A percentile compares a stretch with the other conserved stretches of the same genome.
Evolutionary conservation across 2,113 vertebrate genomes (phyloP).

Genomic region (Corapipo altera): DNA sequence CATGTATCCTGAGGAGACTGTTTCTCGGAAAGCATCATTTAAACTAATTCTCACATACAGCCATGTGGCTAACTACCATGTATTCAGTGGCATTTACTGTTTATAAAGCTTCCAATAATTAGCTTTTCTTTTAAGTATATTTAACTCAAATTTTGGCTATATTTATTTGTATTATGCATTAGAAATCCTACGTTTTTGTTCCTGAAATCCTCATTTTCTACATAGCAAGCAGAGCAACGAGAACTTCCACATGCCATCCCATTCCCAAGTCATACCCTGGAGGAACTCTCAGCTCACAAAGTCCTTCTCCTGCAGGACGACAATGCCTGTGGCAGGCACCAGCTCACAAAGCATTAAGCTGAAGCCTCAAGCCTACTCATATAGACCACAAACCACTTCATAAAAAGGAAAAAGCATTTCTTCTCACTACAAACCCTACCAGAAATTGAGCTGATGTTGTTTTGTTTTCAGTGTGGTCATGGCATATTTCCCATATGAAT

Average conservation of each 20-base stretch:
- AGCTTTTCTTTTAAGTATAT: neutral
- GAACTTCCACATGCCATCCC: neutral
- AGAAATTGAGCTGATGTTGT: neutral
- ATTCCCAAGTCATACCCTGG: neutral
- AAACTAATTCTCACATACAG: neutral
- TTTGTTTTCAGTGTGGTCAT: neutral
- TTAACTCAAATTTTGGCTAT: neutral
- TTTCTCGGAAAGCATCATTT: neutral
- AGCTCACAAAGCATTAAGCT: neutral
- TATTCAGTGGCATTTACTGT: neutral
- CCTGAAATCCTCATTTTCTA: neutral
- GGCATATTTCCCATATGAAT: constrained; percentile 21
- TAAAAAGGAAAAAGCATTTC: neutral
- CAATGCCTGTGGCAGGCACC: neutral
- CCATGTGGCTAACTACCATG: neutral
- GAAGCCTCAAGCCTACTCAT: neutral
- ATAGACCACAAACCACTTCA: neutral
- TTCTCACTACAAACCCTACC: neutral
- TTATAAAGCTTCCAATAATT: neutral
- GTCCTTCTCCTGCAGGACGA: neutral
- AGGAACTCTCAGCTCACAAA: neutral
- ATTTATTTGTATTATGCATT: neutral
- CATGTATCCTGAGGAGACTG: neutral
- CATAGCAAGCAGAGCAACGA: neutral
- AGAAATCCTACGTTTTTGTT: neutral